phyloP scores from a whole-genome alignment of 1,140 invertebrate species.

The Araneus ventricosus region DNA sequence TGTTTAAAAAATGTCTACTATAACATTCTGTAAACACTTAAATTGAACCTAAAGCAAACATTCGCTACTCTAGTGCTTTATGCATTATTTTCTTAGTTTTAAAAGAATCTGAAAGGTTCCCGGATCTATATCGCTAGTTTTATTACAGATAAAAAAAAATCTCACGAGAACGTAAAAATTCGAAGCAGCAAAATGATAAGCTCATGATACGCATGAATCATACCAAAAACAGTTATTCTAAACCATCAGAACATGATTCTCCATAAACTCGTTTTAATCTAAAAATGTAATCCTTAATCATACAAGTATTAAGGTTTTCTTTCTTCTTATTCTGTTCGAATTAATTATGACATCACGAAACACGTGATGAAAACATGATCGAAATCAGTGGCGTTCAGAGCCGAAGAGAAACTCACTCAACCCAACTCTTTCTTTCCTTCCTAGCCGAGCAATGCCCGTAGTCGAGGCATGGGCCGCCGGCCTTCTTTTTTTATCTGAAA shows the following conservation, averaged over 20 bases:
- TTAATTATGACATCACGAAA: conserved; percentile 22
- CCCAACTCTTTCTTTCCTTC: conserved; percentile 66
- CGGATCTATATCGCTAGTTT: background rate
- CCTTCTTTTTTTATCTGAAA: conserved; percentile 44
- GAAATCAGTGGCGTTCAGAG: background rate
- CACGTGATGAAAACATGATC: conserved; percentile 33
- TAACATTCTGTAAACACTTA: background rate
- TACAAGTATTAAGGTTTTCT: background rate
- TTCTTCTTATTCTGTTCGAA: background rate
- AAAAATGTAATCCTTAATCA: too few relatives aligned
- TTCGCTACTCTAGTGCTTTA: background rate
- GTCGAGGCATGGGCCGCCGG: conserved; percentile 56
- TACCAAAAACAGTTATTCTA: background rate
- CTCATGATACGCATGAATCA: background rate
- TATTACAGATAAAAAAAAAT: conserved; percentile 9
- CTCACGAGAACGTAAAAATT: background rate
- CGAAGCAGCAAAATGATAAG: background rate
- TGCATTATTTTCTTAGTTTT: background rate
- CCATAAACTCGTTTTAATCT: too few relatives aligned
- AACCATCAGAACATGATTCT: background rate
- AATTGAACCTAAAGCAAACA: background rate
- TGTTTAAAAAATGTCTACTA: too few relatives aligned
- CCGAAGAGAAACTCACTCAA: conserved; percentile 39
- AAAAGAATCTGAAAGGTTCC: background rate
- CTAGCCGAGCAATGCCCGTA: conserved; percentile 55